phyloP scores from a whole-genome alignment of 2,888 invertebrate species.

The Leucophenga maculata region DNA sequence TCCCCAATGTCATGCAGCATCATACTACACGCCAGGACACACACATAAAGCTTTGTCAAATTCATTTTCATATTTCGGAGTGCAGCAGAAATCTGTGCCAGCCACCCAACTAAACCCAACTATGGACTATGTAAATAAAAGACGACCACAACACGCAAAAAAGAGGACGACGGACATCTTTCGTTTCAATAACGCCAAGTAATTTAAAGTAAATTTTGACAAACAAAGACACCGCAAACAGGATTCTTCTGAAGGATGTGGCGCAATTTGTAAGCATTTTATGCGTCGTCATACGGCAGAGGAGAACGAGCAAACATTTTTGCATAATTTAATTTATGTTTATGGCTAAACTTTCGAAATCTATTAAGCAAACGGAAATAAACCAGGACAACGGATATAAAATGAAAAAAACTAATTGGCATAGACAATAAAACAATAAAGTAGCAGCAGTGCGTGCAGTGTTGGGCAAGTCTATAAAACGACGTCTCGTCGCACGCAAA shows the following conservation, averaged over 20 bases:
- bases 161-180: background rate
- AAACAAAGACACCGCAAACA: background rate
- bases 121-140: too few relatives aligned
- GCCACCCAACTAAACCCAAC: background rate
- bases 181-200: conserved; percentile 8
- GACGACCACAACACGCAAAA: background rate
- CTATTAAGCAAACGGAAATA: conserved; percentile 33
- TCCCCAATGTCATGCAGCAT: too few relatives aligned
- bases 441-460: background rate
- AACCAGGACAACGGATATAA: conserved; percentile 38
- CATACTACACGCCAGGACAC: background rate
- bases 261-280: background rate
- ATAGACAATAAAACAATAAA: background rate
- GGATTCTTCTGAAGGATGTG: background rate
- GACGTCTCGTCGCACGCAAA: conserved; percentile 49
- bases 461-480: conserved; percentile 17
- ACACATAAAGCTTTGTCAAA: conserved; percentile 13
- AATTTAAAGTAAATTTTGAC: conserved; percentile 18
- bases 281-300: conserved; percentile 19
- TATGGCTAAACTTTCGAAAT: conserved; percentile 38
- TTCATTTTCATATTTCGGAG: conserved; percentile 31
- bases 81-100: conserved; percentile 13
- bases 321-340: conserved; percentile 59
- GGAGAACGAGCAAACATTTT: conserved; percentile 42
- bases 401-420: conserved; percentile 16